A percentile compares a stretch with the other conserved stretches of the same genome.
These are phyloP conservation scores for Caenorhabditis wallacei DNA, from an alignment of 2,888 invertebrate species.

Conservation along the genomic window DNA sequence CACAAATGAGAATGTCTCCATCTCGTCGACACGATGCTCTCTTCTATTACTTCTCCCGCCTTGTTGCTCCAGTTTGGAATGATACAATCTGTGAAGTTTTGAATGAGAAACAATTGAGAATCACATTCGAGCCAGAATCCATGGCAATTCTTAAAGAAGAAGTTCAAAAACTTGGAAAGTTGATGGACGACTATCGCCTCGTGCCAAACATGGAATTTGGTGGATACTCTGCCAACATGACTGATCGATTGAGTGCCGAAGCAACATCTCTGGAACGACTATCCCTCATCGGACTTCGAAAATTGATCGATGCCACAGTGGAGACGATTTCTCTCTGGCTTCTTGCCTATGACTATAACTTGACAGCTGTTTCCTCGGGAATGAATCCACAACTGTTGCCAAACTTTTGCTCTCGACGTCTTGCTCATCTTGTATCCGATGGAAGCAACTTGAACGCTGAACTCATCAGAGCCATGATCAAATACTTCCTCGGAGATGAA, in stretches of 20 bases:
- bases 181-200: slow-evolving; percentile 75
- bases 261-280: slow-evolving; percentile 73
- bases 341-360: slow-evolving; percentile 93
- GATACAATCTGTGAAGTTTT: slow-evolving; percentile 62
- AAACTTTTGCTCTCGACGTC: slow-evolving; percentile 58
- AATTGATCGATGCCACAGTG: slow-evolving; percentile 85
- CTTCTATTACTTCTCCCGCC: slow-evolving; percentile 92
- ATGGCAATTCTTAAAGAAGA: slow-evolving; percentile 53
- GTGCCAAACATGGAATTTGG: slow-evolving; percentile 71
- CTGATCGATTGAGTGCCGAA: slow-evolving; percentile 74
- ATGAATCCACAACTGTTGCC: slow-evolving; percentile 64
- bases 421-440: slow-evolving; percentile 73
- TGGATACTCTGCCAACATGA: slow-evolving; percentile 41
- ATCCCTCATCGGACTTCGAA: slow-evolving; percentile 84
- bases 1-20: slow-evolving; percentile 80
- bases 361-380: slow-evolving; percentile 86
- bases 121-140: slow-evolving; percentile 49
- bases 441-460: slow-evolving; percentile 67
- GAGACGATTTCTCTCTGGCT: slow-evolving; percentile 96
- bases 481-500: slow-evolving; percentile 92
- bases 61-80: slow-evolving; percentile 92
- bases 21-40: slow-evolving; percentile 95
- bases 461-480: slow-evolving; percentile 74
- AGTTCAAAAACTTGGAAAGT: slow-evolving; percentile 58
- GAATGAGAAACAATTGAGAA: slow-evolving; percentile 53